Evolutionary conservation across 2,888 invertebrate genomes (phyloP), one percentile per base, ranked within the genome.

Genomic region (Orthosia incerta): DNA sequence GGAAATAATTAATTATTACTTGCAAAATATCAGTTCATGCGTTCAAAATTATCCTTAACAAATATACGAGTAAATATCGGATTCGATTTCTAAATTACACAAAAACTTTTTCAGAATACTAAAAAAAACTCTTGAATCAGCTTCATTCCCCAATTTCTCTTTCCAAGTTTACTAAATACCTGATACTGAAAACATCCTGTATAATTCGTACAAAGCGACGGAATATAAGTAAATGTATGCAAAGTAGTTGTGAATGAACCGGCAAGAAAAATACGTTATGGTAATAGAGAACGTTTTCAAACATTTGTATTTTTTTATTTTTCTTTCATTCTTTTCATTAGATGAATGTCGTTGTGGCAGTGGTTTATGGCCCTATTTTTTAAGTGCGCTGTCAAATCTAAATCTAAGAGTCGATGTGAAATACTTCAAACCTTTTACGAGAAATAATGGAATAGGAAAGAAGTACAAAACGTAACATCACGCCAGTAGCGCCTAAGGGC

Each of bases 211-310:
- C 26, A 60, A 53, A 55, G 11, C 5, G 4, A 31, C 15, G 55
- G 12, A 79, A 56, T 57, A 48, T 48, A 66, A 62, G 39, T 79
- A 80, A 74, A 64, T 80, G 15, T 64, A 79, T 74, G 69, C 75
- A 50, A 79, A 69, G 65, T 57, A 69, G 61, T 78, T 79, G 59
- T 46, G 64, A 74, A 79, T 74, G 61, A 79, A 64, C 67, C 20
- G 59, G 39, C 51, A 78, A 73, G 62, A 79, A 74, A 79, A 74
- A 74, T 74, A 74, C 31, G 20, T 3, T 67, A 74, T 74, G 67
- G 1, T 64, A 78, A 78, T 74, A 59, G 56, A 18, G 18, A 60
- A 69, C 65, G 15, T 50, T 78, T 64, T 65, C 56, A 80, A 68
- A 48, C 63, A 56, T 63, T 78, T 62, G 50, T 62, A 71, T 66